Conservation (phyloP, 2,797 vertebrate species). For the Acanthis flammea region DNA sequence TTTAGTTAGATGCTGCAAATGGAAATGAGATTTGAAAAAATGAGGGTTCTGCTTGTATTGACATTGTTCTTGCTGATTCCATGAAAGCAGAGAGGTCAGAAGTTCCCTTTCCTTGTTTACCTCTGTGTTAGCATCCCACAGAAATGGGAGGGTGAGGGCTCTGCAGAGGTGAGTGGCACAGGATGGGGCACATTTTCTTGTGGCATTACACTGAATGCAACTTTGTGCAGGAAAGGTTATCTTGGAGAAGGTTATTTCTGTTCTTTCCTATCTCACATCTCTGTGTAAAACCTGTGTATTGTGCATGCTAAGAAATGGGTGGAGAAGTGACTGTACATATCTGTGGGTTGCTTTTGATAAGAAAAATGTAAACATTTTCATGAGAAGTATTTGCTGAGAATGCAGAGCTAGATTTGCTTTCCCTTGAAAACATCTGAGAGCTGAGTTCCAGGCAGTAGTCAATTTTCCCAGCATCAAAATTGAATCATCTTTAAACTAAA, state of each 20-base stretch:
- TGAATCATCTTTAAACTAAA: neutral
- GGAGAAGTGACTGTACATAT: neutral
- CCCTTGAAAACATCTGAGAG: neutral
- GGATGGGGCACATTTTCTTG: fast-evolving
- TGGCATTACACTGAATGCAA: no score
- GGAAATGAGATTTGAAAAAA: neutral
- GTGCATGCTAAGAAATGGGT: neutral
- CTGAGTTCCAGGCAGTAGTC: fast-evolving
- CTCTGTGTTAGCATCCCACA: neutral
- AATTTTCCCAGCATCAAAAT: neutral
- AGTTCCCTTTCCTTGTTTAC: neutral
- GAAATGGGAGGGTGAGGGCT: neutral
- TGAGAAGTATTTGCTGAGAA: neutral
- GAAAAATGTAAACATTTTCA: neutral
- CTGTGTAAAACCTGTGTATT: fast-evolving
- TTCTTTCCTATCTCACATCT: neutral
- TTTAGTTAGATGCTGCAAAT: neutral
- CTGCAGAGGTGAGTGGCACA: fast-evolving
- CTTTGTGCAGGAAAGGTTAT: neutral
- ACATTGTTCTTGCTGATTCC: neutral
- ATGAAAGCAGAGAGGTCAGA: neutral
- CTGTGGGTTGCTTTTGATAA: neutral
- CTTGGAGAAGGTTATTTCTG: neutral
- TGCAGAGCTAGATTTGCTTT: neutral
- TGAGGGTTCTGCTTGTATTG: neutral